Base-by-base conservation (phyloP, 1,140 invertebrate genomes). In the Drosophila malerkotliana region DNA sequence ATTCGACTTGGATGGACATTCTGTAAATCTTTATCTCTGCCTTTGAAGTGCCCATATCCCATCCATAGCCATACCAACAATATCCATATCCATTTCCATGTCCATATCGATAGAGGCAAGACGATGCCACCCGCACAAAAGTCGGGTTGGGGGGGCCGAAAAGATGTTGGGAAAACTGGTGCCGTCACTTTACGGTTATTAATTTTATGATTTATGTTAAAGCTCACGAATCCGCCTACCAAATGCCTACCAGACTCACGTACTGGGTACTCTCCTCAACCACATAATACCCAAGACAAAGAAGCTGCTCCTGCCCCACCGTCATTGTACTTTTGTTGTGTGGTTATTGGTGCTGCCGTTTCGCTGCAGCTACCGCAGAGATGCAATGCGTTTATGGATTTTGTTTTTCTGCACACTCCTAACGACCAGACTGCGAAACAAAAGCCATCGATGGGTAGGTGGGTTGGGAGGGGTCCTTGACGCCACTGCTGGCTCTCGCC, bases 141-240 rank as follows among this genome's bases (percentile, higher is more conserved):
- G 8, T 32, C 32, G 32, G 8, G 28, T 8, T 6, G 28, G 28
- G 28, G 28, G 28, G 28, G 28, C 81, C 77, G 54, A 37, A 55
- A 84, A 76, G 72, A 73, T 74, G 77, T 56, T 87, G 69, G 79
- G 67, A 64, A 79, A 87, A 79, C 83, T 87, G 84, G 56, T 83
- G 79, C 83, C 87, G 81, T 90, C 87, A 87, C 78, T 90, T 90
- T 90, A 90, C 83, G 88, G 87, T 90, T 90, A 90, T 90, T 90
- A 90, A 87, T 90, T 90, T 90, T 90, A 87, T 90, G 87, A 90
- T 90, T 90, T 90, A 90, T 88, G 85, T 79, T 83, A 76, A 84
- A 90, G 87, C 82, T 90, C 81, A 87, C 69, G 76, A 77, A 82
- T 77, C 72, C 64, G 62, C 77, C 62, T 77, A 37, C 63, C 51